Base-by-base conservation (phyloP, 2,113 vertebrate species). In the Orycteropus afer region DNA sequence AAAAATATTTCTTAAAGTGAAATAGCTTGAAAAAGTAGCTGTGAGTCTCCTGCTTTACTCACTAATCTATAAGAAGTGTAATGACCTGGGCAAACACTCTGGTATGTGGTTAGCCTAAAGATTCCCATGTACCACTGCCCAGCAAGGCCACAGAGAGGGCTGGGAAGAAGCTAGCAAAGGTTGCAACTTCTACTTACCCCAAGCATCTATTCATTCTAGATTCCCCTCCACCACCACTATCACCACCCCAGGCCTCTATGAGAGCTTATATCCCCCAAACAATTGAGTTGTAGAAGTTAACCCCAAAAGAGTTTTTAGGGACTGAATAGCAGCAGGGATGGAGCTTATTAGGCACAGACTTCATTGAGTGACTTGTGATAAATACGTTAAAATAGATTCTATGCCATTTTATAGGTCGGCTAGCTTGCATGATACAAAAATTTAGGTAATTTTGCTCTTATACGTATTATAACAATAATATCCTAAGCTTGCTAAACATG, bases 1-100 rank as follows among this genome's bases (percentile, higher is more conserved):
- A 92, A 78, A 95, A 29, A 61, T 17, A 80, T 79, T 82, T 95
- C 76, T 87, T 18, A 84, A 86, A 84, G 53, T 59, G 29, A 81
- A 90, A 81, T 93, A 69, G 45, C 73, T 55, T 73, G n/a, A 65
- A 92, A 95, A 87, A 73, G n/a, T 69, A 73, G 42, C 37, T 89
- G 29, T 3, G 40, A 59, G 7, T 11, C 57, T 80, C 85, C 34
- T 78, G 20, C 29, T 87, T 85, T 65, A 89, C 42, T 73, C 47
- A 85, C 32, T 49, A 78, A 84, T 34, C n/a, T 34, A 5, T 37
- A 42, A 83, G 49, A 96, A 91, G 76, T 40, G 1, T 69, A 86
- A 22, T 77, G 76, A 79, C 45, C 45, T 91, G 42, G 22, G 34
- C 51, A 71, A 77, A 76, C 20, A 78, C 7, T 86, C 53, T 74